A percentile compares a stretch with the other conserved stretches of the same genome.
Conservation (phyloP, 2,113 vertebrate species). For the Neodon shergylaensis region DNA sequence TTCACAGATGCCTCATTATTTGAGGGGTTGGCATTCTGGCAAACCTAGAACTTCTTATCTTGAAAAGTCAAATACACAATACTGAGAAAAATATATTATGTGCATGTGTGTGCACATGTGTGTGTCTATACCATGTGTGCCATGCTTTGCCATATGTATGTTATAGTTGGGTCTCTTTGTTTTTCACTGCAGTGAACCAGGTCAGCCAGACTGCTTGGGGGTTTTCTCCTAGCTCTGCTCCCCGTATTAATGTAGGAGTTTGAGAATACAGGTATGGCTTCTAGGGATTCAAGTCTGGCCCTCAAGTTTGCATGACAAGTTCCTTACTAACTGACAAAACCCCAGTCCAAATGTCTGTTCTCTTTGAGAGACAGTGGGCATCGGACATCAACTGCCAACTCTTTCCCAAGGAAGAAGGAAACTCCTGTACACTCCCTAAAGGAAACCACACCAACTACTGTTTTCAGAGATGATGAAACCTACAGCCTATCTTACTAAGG, state of each 20-base stretch:
- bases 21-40: constrained; percentile 57
- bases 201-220: neutral
- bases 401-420: neutral
- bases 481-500: neutral
- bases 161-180: neutral
- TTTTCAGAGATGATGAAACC: neutral
- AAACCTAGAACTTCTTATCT: constrained; percentile 54
- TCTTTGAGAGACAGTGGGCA: neutral
- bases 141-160: neutral
- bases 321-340: too few relatives aligned
- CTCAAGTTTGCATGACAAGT: neutral
- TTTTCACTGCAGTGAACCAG: neutral
- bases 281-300: neutral
- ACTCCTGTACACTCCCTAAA: neutral
- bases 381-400: neutral
- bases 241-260: neutral
- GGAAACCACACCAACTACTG: neutral
- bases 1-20: constrained; percentile 13
- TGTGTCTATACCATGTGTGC: neutral
- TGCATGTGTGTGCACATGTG: neutral
- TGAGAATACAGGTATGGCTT: neutral
- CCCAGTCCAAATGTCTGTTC: neutral
- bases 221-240: neutral
- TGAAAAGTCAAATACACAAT: constrained; percentile 57
- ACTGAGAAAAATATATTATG: neutral